These are phyloP conservation scores for Hetaerina americana DNA, from an alignment of 1,140 invertebrate species.

Conservation along the genomic window DNA sequence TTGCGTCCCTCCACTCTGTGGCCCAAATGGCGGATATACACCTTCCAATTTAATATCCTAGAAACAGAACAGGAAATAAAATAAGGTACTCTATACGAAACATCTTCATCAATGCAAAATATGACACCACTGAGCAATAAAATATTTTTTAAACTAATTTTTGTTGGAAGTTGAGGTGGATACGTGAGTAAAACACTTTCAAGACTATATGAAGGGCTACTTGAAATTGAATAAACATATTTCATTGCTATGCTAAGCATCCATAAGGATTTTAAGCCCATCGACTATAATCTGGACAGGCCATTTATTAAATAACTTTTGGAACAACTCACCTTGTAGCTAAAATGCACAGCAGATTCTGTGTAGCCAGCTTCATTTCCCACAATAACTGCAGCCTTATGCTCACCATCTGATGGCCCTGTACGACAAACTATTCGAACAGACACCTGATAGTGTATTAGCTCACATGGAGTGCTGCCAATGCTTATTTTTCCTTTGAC, in stretches of 20 bases:
- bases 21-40: conserved; percentile 74
- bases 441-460: conserved; percentile 83
- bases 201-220: too few species aligned
- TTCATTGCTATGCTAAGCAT: too few species aligned
- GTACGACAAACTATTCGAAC: conserved; percentile 81
- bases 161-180: too few species aligned
- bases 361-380: conserved; percentile 81
- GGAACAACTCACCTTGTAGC: conserved; percentile 52
- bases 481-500: conserved; percentile 84
- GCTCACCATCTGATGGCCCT: conserved; percentile 54
- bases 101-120: too few species aligned
- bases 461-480: conserved; percentile 73
- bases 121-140: too few species aligned
- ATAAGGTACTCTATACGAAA: conserved; percentile 1
- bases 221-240: too few species aligned
- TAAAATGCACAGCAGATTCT: conserved; percentile 75
- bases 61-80: conserved; percentile 16
- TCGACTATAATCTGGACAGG: too few species aligned
- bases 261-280: too few species aligned
- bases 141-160: too few species aligned
- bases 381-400: conserved; percentile 68
- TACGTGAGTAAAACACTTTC: too few species aligned
- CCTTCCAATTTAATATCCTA: conserved; percentile 63
- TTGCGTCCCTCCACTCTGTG: conserved; percentile 85
- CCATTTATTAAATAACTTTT: too few species aligned